These are phyloP conservation scores for Sternotherus odoratus DNA, from an alignment of 2,797 vertebrate species.

Conservation along the genomic window DNA sequence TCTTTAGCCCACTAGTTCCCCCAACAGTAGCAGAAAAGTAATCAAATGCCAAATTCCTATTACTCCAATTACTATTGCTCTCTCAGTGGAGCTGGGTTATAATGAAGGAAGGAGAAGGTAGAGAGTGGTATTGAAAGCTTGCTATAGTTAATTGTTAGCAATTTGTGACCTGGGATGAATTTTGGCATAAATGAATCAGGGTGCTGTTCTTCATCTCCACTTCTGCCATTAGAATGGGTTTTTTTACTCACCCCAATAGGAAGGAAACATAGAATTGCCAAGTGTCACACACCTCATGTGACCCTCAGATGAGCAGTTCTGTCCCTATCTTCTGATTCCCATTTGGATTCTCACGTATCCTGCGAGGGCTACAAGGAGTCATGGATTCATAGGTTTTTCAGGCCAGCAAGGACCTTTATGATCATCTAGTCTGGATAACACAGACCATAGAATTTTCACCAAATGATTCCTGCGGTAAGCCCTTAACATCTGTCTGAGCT, in stretches of 20 bases:
- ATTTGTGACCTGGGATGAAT: background rate
- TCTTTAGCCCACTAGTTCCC: background rate
- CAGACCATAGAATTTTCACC: background rate
- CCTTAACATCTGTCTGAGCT: background rate
- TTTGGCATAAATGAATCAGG: background rate
- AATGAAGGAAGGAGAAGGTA: background rate
- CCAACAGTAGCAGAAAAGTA: background rate
- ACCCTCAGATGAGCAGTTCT: fast-evolving
- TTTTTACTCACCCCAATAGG: background rate
- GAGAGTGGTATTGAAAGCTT: background rate
- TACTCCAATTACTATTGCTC: background rate
- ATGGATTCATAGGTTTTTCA: background rate
- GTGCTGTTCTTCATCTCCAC: background rate
- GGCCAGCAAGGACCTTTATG: background rate
- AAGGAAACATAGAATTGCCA: background rate
- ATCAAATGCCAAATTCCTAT: constrained; percentile 15
- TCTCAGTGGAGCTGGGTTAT: background rate
- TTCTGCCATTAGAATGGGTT: fast-evolving
- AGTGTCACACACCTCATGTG: background rate
- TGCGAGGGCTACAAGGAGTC: background rate
- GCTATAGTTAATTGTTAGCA: background rate
- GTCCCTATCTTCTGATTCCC: background rate
- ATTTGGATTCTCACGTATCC: background rate
- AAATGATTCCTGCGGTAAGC: background rate
- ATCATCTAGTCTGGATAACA: background rate